These are phyloP conservation scores for Lycocorax pyrrhopterus DNA, from an alignment of 2,113 vertebrate species.

Conservation along the genomic window DNA sequence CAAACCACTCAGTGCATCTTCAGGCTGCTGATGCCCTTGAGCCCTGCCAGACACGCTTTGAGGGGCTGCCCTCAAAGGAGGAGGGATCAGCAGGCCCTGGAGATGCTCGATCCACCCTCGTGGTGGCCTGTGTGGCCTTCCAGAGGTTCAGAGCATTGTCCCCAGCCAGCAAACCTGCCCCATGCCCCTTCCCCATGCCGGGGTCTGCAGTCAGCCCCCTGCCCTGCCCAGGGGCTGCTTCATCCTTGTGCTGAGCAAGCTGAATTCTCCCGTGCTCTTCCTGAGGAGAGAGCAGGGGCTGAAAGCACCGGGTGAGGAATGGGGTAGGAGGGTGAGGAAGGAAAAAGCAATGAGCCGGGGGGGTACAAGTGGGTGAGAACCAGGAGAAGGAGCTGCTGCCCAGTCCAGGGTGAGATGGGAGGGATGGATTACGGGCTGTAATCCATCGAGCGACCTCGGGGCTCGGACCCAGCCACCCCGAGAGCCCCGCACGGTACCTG, in stretches of 20 bases:
- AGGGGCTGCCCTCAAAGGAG: neutral
- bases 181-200: neutral
- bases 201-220: neutral
- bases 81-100: neutral
- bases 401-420: neutral
- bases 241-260: neutral
- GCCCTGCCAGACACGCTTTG: neutral
- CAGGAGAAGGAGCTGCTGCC: neutral
- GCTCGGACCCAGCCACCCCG: neutral
- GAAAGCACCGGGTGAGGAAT: rapidly evolving
- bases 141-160: neutral
- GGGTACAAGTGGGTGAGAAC: neutral
- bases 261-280: constrained; percentile 2
- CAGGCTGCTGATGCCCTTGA: neutral
- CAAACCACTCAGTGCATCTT: neutral
- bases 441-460: neutral
- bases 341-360: neutral
- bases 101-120: rapidly evolving
- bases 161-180: neutral
- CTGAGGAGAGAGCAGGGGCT: neutral
- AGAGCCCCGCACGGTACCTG: neutral
- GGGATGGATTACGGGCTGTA: neutral
- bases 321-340: neutral
- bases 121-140: neutral
- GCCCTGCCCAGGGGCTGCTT: neutral